Base-by-base conservation (phyloP, 2,113 vertebrate species). In the Siniperca chuatsi region DNA sequence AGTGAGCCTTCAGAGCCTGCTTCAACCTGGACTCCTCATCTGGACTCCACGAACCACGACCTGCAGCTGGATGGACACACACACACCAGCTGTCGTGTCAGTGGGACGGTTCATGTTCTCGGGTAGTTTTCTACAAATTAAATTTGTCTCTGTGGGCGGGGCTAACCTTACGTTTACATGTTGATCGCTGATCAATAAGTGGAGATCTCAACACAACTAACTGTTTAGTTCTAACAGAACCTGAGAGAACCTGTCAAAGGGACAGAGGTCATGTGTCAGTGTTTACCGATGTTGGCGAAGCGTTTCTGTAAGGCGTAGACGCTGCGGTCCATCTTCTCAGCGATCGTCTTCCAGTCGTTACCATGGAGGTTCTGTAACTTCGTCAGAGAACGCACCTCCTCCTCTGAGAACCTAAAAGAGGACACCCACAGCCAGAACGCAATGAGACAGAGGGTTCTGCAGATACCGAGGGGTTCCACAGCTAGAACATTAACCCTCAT, bases 311-410 rank as follows among this genome's bases (percentile, higher is more conserved):
- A 6, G 0, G 95, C 23, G 8, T 33, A 75, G 1, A 40, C 1
- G n/a, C 95, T 96, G 50, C 95, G 94, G 25, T 75, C 91, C 66
- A 92, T 96, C 76, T 91, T 84, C 58, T 85, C 7, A 4, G 94
- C 79, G 54, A 96, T 96, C 8, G 0, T 64, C 35, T 29, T 89
- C 95, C 95, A 96, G 48, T 95, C 40, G 70, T 92, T 95, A 2
- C 95, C 95, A 20, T 95, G 73, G 61, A 90, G 68, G 7, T 21
- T 79, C 6, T 96, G 93, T 0, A 93, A n/a, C 73, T 90, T 92
- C 1, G 37, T 11, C 50, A 96, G 74, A 1, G 20, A 15, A 1
- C 6, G 6, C 1, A 94, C 0, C 81, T 96, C 95, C 4, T 88
- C 77, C 18, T 92, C 48, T 0, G 93, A 84, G 89, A 93, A 96